These are phyloP conservation scores for Hemicrepidius hirtus DNA, from an alignment of 2,888 invertebrate genomes.

Conservation along the genomic window DNA sequence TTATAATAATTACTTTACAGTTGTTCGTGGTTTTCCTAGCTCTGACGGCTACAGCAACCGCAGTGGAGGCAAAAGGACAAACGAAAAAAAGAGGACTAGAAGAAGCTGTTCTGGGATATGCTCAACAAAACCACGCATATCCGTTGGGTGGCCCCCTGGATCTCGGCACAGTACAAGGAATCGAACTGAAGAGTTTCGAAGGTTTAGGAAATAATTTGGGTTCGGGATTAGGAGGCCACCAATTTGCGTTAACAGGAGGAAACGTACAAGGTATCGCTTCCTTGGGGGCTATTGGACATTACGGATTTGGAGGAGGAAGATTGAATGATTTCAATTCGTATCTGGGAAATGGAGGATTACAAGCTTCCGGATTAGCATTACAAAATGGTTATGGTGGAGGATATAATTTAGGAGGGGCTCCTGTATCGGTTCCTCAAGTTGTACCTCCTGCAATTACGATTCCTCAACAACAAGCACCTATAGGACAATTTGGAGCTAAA, in stretches of 20 bases:
- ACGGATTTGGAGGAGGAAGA: not conserved
- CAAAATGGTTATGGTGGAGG: not conserved
- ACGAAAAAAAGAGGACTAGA: conserved; percentile 51
- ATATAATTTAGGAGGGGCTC: conserved; percentile 3
- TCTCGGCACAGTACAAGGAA: conserved; percentile 4
- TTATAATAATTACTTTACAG: conserved; percentile 48
- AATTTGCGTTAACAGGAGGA: not conserved
- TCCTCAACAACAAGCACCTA: not conserved
- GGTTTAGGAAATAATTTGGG: not conserved
- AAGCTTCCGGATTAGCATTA: not conserved
- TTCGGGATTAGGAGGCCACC: not conserved
- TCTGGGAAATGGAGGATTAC: not conserved
- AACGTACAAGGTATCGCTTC: not conserved
- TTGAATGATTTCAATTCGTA: not conserved
- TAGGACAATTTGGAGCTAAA: not conserved
- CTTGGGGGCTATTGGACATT: not conserved
- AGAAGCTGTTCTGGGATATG: not conserved
- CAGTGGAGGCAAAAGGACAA: conserved; percentile 58
- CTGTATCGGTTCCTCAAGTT: conserved; percentile 18
- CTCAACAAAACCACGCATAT: not conserved
- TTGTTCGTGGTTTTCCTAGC: conserved; percentile 55
- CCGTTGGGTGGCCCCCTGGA: conserved; percentile 19
- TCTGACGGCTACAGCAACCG: conserved; percentile 55
- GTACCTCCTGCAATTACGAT: conserved; percentile 1
- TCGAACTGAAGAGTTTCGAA: not conserved